Base-by-base conservation (phyloP, 2,888 invertebrate species). In the Apamea anceps region DNA sequence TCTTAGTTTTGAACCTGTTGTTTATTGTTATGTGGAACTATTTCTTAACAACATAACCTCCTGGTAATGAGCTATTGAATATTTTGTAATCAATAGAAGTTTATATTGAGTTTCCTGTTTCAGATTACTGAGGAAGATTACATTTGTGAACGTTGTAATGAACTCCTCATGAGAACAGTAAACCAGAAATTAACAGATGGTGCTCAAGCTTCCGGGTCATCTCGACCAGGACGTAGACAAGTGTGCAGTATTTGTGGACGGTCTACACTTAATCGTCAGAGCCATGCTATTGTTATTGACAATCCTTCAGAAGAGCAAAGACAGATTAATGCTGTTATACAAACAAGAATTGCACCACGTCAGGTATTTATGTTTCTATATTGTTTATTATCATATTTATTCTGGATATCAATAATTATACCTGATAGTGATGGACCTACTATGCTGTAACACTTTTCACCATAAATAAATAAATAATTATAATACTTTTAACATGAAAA, bases 251-350 rank as follows among this genome's bases (percentile, higher is more conserved):
- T 75, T 63, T 75, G 75, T 75, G 75, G 79, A 79, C 45, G 75
- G 51, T 79, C 75, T 1, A 75, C 51, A 63, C 62, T 25, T 63
- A 75, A 79, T 67, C 68, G 68, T 75, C 75, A 79, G 32, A 79
- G 63, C 63, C 70, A 75, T 79, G 0, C 63, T 65, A 75, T 75
- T 75, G 63, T 70, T 79, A 0, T 75, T 79, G 75, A 79, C n/a
- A 75, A 75, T 75, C 75, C 79, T 75, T 79, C 79, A 63, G 79
- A 70, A 79, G 79, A 79, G 70, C 75, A 75, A 45, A 70, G 75
- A 79, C 75, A 70, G 75, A 79, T 79, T 3, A 75, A 70, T 75
- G 75, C 62, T 75, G 75, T 75, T 68, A 74, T 79, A 63, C 51
- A 63, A 57, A 75, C 79, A 75, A 79, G 76, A 45, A 79, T 75